Evolutionary conservation across 2,113 vertebrate species (phyloP).

Genomic region (Calcarius ornatus): DNA sequence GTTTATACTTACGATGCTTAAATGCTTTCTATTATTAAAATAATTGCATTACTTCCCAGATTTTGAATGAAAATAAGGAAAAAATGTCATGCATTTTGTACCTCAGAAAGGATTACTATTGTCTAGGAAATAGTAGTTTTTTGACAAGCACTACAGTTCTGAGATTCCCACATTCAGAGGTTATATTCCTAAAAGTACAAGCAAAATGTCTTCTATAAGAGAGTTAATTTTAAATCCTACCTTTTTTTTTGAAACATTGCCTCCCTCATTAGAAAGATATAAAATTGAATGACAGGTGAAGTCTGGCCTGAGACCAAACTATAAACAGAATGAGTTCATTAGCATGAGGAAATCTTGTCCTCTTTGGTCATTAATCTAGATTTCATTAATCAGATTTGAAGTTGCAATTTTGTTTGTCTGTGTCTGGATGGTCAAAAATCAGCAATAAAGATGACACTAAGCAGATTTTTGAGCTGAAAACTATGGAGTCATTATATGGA

Average conservation of each 20-base stretch:
- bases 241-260: background rate
- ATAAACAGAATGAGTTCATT: slow-evolving; percentile 51
- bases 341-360: slow-evolving; percentile 19
- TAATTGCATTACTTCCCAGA: background rate
- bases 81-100: background rate
- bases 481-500: slow-evolving; percentile 6
- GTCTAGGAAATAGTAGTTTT: background rate
- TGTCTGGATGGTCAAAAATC: slow-evolving; percentile 28
- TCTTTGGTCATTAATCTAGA: slow-evolving; percentile 58
- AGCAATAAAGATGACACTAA: slow-evolving; percentile 32
- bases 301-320: background rate
- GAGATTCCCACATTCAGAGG: background rate
- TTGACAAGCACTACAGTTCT: background rate
- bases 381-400: slow-evolving; percentile 63
- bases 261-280: background rate
- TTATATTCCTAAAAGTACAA: background rate
- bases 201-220: background rate
- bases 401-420: slow-evolving; percentile 28
- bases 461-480: slow-evolving; percentile 31
- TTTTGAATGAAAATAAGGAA: background rate
- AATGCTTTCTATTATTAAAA: background rate
- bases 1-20: background rate
- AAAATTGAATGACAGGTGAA: background rate
- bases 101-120: background rate
- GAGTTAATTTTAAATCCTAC: background rate